phyloP scores from a whole-genome alignment of 2,888 invertebrate species.

The Bellardia pandia region DNA sequence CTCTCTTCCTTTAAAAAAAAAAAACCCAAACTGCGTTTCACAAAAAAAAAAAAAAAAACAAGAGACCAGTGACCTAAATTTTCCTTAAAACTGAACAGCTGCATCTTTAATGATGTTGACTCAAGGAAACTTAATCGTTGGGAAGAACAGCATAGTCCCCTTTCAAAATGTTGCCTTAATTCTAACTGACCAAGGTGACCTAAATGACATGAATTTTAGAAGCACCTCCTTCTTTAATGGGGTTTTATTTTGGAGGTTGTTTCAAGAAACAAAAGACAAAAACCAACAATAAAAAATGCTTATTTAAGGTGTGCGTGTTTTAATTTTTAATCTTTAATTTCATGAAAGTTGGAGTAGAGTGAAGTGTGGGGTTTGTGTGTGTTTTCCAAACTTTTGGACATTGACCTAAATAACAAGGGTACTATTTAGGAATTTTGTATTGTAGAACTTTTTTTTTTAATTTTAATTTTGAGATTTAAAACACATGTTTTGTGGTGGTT shows the following conservation, averaged over 20 bases:
- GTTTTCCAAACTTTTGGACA: conserved; percentile 30
- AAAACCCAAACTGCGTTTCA: no score
- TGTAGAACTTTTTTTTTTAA: background rate
- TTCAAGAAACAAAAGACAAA: background rate
- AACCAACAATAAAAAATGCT: background rate
- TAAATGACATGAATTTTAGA: conserved; percentile 48
- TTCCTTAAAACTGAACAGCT: conserved; percentile 9
- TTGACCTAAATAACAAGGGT: conserved; percentile 38
- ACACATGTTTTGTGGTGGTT: conserved; percentile 54
- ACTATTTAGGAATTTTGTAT: conserved; percentile 4
- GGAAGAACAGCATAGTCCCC: background rate
- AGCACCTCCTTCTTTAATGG: background rate
- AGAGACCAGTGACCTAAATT: conserved; percentile 28
- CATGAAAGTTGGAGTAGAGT: background rate
- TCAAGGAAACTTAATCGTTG: background rate
- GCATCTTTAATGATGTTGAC: conserved; percentile 54
- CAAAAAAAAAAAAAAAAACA: background rate
- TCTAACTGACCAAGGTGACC: conserved; percentile 78
- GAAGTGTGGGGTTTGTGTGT: background rate
- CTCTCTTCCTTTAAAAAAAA: no score
- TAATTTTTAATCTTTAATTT: conserved; percentile 4
- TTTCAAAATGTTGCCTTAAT: conserved; percentile 46
- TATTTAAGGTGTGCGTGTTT: conserved; percentile 48
- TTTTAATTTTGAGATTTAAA: conserved; percentile 59
- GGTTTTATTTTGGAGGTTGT: conserved; percentile 18